Evolutionary conservation across 2,797 vertebrate genomes (phyloP), one percentile per base, ranked within the genome.

Genomic region (Rachycentron canadum): DNA sequence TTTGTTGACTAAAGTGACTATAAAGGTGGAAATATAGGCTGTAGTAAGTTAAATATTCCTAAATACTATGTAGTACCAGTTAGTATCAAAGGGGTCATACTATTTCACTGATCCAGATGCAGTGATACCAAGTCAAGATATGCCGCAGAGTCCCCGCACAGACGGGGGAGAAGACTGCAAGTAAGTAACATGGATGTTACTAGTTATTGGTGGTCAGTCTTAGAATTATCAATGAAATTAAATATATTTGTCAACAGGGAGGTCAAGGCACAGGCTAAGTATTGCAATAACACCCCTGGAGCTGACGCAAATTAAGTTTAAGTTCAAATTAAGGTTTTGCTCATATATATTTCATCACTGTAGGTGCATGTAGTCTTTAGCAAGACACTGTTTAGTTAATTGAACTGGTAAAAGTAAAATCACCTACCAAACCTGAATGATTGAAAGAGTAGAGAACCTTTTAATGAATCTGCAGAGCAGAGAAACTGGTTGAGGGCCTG

Each of bases 331-430:
- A n/a, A n/a, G n/a, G n/a, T 65, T 56, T 32, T 69, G 45, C 36
- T 25, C 26, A 21, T 43, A 41, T n/a, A 58, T 38, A 25, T 58
- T 53, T 55, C 25, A 34, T 60, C 5, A 49, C 25, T 50, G 45
- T 11, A 52, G 43, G 14, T 53, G 19, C 10, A 2, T 57, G 56
- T 55, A 38, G 38, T 23, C 40, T 63, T 67, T 26, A 56, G 36
- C 45, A 36, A 36, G 32, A n/a, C 23, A 47, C n/a, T 40, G 13
- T 38, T 59, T 38, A 43, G 41, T n/a, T n/a, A n/a, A n/a, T n/a
- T n/a, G n/a, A 77, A 21, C 40, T 52, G 25, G 17, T 56, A 34
- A 41, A 40, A 41, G 26, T 52, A 58, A 82, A 66, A 23, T 75
- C 55, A 76, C 41, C 14, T 23, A 21, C 9, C 21, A 30, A 30